Conservation (phyloP, 1,140 invertebrate species). For the Drosophila sproati region DNA sequence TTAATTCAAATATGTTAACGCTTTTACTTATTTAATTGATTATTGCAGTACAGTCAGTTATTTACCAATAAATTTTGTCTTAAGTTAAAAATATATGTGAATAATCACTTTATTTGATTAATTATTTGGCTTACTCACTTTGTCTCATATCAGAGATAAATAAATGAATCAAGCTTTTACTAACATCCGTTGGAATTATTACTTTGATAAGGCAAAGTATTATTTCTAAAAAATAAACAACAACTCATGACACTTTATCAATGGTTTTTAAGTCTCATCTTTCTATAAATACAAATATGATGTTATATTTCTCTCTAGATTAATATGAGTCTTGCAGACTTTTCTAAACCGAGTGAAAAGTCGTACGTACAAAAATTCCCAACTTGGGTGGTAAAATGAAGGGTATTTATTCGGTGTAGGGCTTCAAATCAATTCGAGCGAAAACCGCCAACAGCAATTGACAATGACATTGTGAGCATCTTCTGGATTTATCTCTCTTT, state of each 20-base stretch:
- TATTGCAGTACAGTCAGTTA: too few relatives aligned
- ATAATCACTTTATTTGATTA: neutral
- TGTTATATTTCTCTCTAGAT: too few relatives aligned
- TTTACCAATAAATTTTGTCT: too few relatives aligned
- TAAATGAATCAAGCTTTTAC: slow-evolving; percentile 3
- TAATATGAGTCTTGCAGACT: too few relatives aligned
- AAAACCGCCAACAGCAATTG: slow-evolving; percentile 60
- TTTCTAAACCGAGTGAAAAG: too few relatives aligned
- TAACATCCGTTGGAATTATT: slow-evolving; percentile 13
- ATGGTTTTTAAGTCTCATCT: too few relatives aligned
- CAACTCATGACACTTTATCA: too few relatives aligned
- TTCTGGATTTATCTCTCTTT: slow-evolving; percentile 25
- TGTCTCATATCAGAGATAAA: slow-evolving; percentile 24
- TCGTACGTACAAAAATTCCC: neutral
- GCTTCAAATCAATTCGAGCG: slow-evolving; percentile 45
- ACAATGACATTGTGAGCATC: slow-evolving; percentile 68
- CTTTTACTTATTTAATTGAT: too few relatives aligned
- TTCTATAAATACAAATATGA: too few relatives aligned
- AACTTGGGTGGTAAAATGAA: neutral
- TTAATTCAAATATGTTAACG: neutral
- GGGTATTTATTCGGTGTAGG: slow-evolving; percentile 49
- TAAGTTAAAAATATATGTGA: neutral
- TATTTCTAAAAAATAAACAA: neutral
- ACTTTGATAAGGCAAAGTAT: slow-evolving; percentile 15
- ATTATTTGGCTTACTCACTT: slow-evolving; percentile 9